Base-by-base conservation (phyloP, 2,888 invertebrate genomes). In the Parnassius apollo region DNA sequence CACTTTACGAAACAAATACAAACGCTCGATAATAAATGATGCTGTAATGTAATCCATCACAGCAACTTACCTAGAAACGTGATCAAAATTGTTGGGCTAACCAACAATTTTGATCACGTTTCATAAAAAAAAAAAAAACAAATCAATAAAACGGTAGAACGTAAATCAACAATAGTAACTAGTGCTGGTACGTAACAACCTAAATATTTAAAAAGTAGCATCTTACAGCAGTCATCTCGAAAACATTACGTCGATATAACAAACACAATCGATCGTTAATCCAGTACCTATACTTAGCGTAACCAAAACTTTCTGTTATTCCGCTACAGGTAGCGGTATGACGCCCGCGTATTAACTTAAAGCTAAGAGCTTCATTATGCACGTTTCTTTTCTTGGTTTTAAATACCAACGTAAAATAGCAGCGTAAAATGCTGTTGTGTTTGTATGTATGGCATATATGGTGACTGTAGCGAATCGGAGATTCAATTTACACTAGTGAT, bases 31-130 rank as follows among this genome's bases (percentile, higher is more conserved):
- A 42, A 57, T 57, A 58, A 58, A 60, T 44, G 48, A 42, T 61
- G 49, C 11, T 50, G 22, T 25, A 58, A 25, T 25, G n/a, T 49
- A 49, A 62, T 58, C 9, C 13, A 53, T 62, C 54, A 12, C 58
- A 54, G 48, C 58, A 54, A 50, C 49, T 52, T n/a, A 59, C 45
- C 11, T 52, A 57, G 50, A 56, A 61, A 61, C 61, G 61, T 61
- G 61, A 61, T 57, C 53, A 1, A 57, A 52, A 58, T 35, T 54
- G 18, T 58, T 54, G 22, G 54, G 46, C 57, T n/a, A 53, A 53
- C 62, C 35, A 35, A 35, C 35, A 35, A 35, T 35, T 35, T 35
- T 35, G 35, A 35, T 35, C 35, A 35, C 35, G 35, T 12, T 46
- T n/a, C 18, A 13, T 13, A 11, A 45, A 57, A 53, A 61, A 61